Evolutionary conservation across 2,888 invertebrate species (phyloP), one percentile per base, ranked within the genome.

Genomic region (Cetonia aurata): DNA sequence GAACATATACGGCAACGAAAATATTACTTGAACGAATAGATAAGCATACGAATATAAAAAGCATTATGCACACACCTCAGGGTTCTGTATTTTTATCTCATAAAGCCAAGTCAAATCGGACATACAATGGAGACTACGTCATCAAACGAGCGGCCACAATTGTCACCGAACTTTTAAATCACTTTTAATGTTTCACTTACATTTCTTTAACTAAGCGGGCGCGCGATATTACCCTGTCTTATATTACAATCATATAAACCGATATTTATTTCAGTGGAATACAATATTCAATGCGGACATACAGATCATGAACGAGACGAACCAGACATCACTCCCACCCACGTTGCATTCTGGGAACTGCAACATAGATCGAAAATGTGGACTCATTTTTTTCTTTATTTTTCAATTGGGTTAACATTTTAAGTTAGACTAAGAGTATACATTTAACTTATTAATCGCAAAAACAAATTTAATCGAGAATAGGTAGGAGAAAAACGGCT

Each of bases 111-210:
- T 79, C 81, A 80, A 80, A 77, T 78, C 79, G 80, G 82, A 81
- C 80, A 81, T 83, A 83, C 81, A 84, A 83, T 84, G 83, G 83
- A 84, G 83, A 84, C 82, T 81, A 84, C 84, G 84, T 84, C 84
- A 84, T 82, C 84, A 84, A 76, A 74, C 75, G 77, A 79, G 79
- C 80, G 80, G 80, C 80, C 81, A 81, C 81, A 77, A 76, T 74
- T 75, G 74, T 74, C 72, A 72, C 74, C 62, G 70, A 70, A 55
- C 71, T 55, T 57, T 55, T 62, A 56, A 55, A 70, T 67, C 74
- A 69, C 72, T 71, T 67, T 69, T 52, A 48, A 48, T 70, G 70
- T 65, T 57, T 69, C 71, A 72, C 65, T 75, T 72, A 79, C 80
- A 80, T 80, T 76, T 79, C 79, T 77, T 73, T 77, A 74, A 77